Evolutionary conservation across 1,140 invertebrate genomes (phyloP).

Genomic region (Acyrthosiphon pisum): DNA sequence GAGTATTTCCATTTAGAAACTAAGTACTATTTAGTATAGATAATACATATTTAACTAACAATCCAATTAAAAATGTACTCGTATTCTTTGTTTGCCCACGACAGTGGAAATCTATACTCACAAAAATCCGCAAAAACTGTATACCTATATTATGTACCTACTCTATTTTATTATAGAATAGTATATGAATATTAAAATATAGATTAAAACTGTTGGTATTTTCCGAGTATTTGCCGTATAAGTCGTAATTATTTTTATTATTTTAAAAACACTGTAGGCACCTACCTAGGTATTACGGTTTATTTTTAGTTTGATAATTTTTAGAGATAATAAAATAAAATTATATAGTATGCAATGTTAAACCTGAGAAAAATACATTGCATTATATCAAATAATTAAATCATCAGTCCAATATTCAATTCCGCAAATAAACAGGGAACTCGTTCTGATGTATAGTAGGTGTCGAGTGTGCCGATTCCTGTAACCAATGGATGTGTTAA

Average conservation of each 20-base stretch:
- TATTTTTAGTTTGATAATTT: neutral
- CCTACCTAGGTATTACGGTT: neutral
- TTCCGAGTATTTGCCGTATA: neutral
- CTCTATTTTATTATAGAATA: neutral
- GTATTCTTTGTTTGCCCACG: neutral
- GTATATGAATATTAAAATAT: neutral
- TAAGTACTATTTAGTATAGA: neutral
- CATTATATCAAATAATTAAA: neutral
- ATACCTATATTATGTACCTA: neutral
- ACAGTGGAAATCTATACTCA: neutral
- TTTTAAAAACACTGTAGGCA: neutral
- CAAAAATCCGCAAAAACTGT: neutral
- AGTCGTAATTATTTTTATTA: neutral
- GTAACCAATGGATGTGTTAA: neutral
- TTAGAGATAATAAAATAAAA: neutral
- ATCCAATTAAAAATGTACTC: neutral
- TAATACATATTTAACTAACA: neutral
- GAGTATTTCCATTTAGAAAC: neutral
- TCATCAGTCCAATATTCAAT: too few relatives aligned
- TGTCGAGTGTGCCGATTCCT: neutral
- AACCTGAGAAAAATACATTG: too few relatives aligned
- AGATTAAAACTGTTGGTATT: neutral
- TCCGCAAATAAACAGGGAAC: neutral
- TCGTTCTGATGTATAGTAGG: neutral
- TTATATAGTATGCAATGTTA: neutral